Evolutionary conservation across 2,888 invertebrate genomes (phyloP), one percentile per base, ranked within the genome.

Genomic region (Mesorhabditis sp.): DNA sequence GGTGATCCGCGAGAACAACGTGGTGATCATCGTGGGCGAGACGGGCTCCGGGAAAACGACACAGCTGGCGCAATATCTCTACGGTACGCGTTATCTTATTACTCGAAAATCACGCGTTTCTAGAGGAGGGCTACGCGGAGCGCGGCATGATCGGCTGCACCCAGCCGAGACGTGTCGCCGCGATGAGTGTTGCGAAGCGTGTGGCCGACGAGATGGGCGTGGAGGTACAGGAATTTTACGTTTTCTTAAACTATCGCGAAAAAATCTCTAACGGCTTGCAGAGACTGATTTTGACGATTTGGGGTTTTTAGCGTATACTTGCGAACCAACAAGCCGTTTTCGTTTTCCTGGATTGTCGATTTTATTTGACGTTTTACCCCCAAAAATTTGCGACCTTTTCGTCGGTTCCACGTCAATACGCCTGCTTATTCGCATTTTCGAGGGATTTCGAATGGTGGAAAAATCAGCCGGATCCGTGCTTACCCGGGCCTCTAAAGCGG

Each of bases 181-280:
- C 98, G 74, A 97, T 98, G 97, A 95, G 95, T 0, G 98, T 99
- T 0, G 98, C 98, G 1, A 97, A 98, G 87, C 90, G 98, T 82
- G 98, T 99, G 10, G 93, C 96, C 3, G 97, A 98, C 86, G 98
- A 99, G 89, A 95, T 97, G 94, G 90, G 90, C 50, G 92, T 93
- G 0, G 91, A 91, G 72, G 75, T 73, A 10, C 28, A 28, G 28
- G 28, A 28, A 28, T 28, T 28, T 28, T 28, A 28, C 28, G 28
- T 28, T 28, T 28, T 50, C 7, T 2, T 7, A 50, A 2, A 50
- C 13, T 50, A 13, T 50, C 13, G 50, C 13, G 50, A 13, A 50
- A 50, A 10, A 13, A 50, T 13, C 10, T 50, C 50, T 10, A 7
- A 50, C 7, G 7, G 50, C 50, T 50, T 28, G 28, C 28, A 28